Base-by-base conservation (phyloP, 2,797 vertebrate genomes). In the Ambastaia sidthimunki region DNA sequence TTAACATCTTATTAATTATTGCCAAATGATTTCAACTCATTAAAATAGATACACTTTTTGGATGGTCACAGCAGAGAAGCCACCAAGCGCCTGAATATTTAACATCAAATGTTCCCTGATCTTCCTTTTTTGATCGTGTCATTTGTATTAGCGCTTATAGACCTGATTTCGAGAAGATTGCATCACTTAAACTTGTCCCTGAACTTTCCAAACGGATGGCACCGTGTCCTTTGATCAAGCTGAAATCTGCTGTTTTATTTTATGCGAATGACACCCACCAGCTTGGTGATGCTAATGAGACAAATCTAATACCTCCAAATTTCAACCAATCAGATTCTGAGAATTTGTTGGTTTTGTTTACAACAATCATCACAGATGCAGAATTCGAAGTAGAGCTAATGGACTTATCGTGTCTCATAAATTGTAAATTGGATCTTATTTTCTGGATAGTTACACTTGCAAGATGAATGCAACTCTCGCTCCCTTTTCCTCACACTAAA, bases 1-100 rank as follows among this genome's bases (percentile, higher is more conserved):
- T 85, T 85, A 80, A 82, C 62, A 13, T 71, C 69, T 52, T 76
- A 82, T 80, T 83, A 83, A 83, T 83, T 83, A 83, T 83, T 83
- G 71, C 23, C 48, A 69, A 79, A 75, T 63, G 71, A 75, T 76
- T 83, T 78, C 13, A 59, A 34, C 68, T 76, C 76, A 80, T 83
- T 71, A 74, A 76, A 78, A 78, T 81, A 80, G 28, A 70, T 72
- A 65, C 52, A 72, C 60, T 69, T 78, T 78, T 70, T 18, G 48
- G 48, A 62, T 19, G 23, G 25, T 59, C 60, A 78, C 70, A 19
- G 31, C 41, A 78, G 50, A 67, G 71, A 54, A 69, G 60, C 52
- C 47, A 19, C 60, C n/a, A 21, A 78, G 52, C 1, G 0, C 12
- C 12, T n/a, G 55, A 60, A 70, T 70, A 60, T 52, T 78, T 78